Base-by-base conservation (phyloP, 2,888 invertebrate species). In the Rutpela maculata region DNA sequence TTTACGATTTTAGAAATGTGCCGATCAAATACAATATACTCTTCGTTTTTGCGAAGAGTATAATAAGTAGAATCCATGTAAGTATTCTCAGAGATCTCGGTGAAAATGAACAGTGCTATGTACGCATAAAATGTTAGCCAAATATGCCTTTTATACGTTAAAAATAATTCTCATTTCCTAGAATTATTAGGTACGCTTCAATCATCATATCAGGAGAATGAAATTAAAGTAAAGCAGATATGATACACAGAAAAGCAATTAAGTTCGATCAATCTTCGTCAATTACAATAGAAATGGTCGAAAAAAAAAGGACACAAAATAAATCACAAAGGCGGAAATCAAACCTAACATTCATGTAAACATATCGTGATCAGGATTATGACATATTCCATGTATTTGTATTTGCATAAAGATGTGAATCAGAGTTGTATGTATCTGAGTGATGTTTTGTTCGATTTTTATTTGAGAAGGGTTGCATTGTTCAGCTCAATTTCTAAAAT, bases 321-420 rank as follows among this genome's bases (percentile, higher is more conserved):
- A 50, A 50, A 50, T 50, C 50, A 50, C 50, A n/a, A 50, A n/a
- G 15, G 50, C n/a, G 50, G n/a, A 50, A 65, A 65, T 65, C 43
- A 43, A 65, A 38, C 43, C 19, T 65, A 65, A 65, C 38, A 65
- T 38, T 43, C 65, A 65, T 50, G 65, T 65, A 65, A 65, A 35
- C 43, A 15, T 65, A 65, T 43, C 5, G 22, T 65, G 43, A 19
- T 43, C 22, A 43, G 65, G 65, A 65, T 65, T 43, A 65, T 18
- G 43, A 43, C 43, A 19, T 22, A 18, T 65, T 38, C 18, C 10
- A 35, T 63, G 31, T 63, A 31, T 63, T 35, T 18, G 43, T 18
- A 65, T 65, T 65, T 38, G 65, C 65, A 65, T 65, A 65, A 43
- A 65, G 65, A 65, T 65, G 43, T 65, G 22, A 43, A 65, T 65